These are phyloP conservation scores for Darevskia nairensis DNA, from an alignment of 2,797 vertebrate genomes.

Conservation along the genomic window DNA sequence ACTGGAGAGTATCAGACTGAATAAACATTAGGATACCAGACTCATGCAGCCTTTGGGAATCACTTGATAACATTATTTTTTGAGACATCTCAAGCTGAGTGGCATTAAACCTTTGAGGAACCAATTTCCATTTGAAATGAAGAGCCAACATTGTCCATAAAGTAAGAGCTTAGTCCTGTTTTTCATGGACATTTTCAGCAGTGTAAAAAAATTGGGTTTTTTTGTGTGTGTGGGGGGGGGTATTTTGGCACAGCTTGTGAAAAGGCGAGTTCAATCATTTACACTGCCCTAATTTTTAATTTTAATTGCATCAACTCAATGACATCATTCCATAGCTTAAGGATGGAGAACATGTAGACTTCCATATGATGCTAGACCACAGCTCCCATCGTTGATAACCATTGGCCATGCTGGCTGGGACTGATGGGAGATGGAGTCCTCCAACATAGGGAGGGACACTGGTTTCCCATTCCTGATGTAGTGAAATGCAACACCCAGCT, in stretches of 20 bases:
- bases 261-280: not conserved
- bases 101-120: not conserved
- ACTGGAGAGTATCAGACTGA: slow-evolving; percentile 63
- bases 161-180: not conserved
- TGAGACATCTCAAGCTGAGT: slow-evolving; percentile 47
- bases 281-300: not conserved
- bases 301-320: not conserved
- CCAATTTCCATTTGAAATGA: not conserved
- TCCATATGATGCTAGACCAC: no score
- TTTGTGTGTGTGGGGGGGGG: not conserved
- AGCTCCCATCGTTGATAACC: no score
- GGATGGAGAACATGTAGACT: not conserved
- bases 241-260: not conserved
- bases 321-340: not conserved
- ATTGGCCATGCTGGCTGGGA: no score
- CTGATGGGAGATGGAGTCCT: no score
- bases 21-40: slow-evolving; percentile 68
- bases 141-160: not conserved
- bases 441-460: no score
- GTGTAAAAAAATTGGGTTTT: not conserved
- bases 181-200: not conserved
- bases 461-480: no score
- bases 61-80: slow-evolving; percentile 60
- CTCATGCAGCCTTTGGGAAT: slow-evolving; percentile 53
- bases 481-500: not conserved